A percentile compares a stretch with the other conserved stretches of the same genome.
Evolutionary conservation across 2,113 vertebrate species (phyloP).

Genomic region (Nymphicus hollandicus): DNA sequence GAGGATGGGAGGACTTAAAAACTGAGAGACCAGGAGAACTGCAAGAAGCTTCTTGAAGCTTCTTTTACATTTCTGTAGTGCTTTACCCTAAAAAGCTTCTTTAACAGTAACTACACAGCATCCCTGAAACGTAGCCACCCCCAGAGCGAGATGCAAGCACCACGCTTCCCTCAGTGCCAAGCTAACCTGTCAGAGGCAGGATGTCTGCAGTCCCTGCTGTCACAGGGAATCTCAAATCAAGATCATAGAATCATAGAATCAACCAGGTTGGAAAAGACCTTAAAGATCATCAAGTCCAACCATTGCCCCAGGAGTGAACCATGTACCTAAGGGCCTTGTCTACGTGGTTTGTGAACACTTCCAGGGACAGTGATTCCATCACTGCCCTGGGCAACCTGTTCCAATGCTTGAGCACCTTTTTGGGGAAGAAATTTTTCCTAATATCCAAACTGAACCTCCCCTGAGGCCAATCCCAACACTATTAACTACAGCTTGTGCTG

Average conservation of each 20-base stretch:
- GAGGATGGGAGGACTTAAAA: not conserved
- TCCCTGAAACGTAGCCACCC: not conserved
- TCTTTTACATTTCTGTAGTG: not conserved
- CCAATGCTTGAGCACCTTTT: not conserved
- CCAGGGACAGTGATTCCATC: not conserved
- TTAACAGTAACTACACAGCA: not conserved
- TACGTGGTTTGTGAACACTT: not conserved
- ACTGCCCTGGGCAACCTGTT: not conserved
- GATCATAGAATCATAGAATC: not conserved
- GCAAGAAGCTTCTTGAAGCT: constrained; percentile 29
- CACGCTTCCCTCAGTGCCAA: accelerated
- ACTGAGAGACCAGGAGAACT: not conserved
- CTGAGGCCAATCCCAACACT: not conserved
- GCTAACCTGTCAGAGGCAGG: not conserved
- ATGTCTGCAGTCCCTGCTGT: not conserved
- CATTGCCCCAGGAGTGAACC: not conserved
- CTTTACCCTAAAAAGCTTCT: not conserved
- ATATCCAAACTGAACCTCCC: not conserved
- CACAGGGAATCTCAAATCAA: not conserved
- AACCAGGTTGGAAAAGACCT: not conserved
- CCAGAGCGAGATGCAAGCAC: not conserved
- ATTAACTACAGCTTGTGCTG: not conserved
- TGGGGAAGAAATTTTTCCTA: not conserved
- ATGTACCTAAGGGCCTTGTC: not conserved
- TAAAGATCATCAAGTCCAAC: not conserved